A percentile compares a stretch with the other conserved stretches of the same genome.
phyloP scores from a whole-genome alignment of 92 coral and sea anemone genomes.

The Porites divaricata region DNA sequence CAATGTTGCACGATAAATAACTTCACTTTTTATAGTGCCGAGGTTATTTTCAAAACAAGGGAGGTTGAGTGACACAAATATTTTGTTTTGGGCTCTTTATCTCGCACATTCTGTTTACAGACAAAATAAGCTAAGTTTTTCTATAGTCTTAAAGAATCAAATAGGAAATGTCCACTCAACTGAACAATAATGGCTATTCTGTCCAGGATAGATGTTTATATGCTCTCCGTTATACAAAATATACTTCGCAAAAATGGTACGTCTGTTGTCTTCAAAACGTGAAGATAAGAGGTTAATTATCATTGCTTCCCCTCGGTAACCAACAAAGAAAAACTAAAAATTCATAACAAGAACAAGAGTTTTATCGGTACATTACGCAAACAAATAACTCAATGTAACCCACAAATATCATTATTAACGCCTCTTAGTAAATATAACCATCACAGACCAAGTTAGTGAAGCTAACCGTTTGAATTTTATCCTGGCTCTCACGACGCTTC shows the following conservation, averaged over 20 bases:
- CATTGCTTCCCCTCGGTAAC: not conserved
- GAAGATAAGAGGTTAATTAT: conserved; percentile 14
- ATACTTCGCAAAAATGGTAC: not conserved
- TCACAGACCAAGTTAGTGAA: not conserved
- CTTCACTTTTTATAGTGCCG: not conserved
- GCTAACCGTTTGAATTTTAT: not conserved
- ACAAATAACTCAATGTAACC: not conserved
- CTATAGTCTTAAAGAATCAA: not conserved
- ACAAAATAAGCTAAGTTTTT: not conserved
- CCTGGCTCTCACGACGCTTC: not conserved
- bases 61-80: conserved; percentile 10
- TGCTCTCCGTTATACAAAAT: not conserved
- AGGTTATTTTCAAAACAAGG: not conserved
- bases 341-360: not conserved
- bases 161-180: not conserved
- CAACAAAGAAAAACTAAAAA: not conserved
- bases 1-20: not conserved
- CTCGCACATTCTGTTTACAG: conserved; percentile 14
- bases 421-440: not conserved
- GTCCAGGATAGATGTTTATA: too few species aligned
- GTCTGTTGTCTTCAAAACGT: not conserved
- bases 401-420: not conserved
- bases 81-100: not conserved
- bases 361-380: conserved; percentile 14
- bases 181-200: not conserved